Evolutionary conservation across 2,113 vertebrate genomes (phyloP).

Genomic region (Nesoenas mayeri): DNA sequence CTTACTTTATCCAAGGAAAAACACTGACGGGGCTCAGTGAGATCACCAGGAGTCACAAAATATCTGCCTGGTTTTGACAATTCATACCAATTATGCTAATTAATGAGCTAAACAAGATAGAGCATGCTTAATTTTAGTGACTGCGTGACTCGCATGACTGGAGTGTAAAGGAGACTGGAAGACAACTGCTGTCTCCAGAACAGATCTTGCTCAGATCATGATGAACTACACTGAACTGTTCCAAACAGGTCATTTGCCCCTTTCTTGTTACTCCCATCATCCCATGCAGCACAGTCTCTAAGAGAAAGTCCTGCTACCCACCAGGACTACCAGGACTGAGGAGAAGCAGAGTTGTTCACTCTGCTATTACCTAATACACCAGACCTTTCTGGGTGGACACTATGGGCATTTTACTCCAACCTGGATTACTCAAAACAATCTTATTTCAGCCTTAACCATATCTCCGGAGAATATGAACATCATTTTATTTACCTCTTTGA

Average conservation of each 20-base stretch:
- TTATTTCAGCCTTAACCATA: background rate
- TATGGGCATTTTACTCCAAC: background rate
- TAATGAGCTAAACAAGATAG: background rate
- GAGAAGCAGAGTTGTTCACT: background rate
- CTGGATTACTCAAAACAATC: background rate
- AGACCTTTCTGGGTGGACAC: background rate
- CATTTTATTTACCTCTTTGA: background rate
- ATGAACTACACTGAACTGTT: background rate
- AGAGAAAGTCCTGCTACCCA: background rate
- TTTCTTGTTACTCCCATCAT: background rate
- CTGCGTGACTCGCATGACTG: background rate
- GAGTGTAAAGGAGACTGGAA: background rate
- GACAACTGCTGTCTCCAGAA: background rate
- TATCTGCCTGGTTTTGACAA: background rate
- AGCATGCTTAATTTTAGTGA: background rate
- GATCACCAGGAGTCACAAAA: background rate
- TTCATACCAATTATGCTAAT: background rate
- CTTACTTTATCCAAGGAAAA: background rate
- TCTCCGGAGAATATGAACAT: background rate
- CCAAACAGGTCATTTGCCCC: background rate
- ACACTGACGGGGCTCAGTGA: background rate
- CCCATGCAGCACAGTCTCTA: background rate
- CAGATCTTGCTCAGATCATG: background rate
- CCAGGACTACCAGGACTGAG: background rate
- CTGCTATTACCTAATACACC: background rate